These are phyloP conservation scores for Bimastos eiseni DNA, from an alignment of 2,888 invertebrate genomes.

Conservation along the genomic window DNA sequence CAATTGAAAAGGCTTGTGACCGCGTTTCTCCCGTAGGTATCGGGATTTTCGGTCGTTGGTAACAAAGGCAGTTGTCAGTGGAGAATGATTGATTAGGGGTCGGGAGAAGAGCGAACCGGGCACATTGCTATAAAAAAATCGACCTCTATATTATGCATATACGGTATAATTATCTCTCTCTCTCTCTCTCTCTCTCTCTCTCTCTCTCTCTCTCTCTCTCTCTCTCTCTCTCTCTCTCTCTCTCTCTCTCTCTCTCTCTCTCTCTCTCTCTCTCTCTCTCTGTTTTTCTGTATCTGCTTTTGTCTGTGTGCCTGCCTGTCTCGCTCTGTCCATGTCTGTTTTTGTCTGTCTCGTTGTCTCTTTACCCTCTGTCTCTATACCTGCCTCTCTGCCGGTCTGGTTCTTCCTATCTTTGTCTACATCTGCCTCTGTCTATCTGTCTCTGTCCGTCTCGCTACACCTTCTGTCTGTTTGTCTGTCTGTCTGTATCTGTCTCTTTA, in stretches of 20 bases:
- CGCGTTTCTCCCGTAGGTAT: not conserved
- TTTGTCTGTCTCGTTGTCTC: not conserved
- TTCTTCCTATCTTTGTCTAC: too few species aligned
- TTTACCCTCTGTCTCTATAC: not conserved
- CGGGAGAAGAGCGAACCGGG: too few species aligned
- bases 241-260: too few species aligned
- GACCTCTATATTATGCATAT: not conserved
- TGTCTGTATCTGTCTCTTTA: too few species aligned
- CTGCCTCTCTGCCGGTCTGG: not conserved
- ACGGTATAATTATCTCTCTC: not conserved
- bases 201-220: too few species aligned
- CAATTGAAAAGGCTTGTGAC: not conserved
- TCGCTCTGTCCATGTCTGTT: not conserved
- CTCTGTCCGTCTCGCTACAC: too few species aligned
- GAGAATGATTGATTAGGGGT: not conserved
- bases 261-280: too few species aligned
- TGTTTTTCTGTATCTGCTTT: too few species aligned
- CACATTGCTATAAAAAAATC: not conserved
- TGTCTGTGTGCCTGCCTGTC: not conserved
- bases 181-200: too few species aligned
- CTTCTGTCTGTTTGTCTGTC: too few species aligned
- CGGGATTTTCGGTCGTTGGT: not conserved
- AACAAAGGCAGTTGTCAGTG: not conserved
- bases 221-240: too few species aligned
- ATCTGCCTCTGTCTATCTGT: too few species aligned